Evolutionary conservation across 2,888 invertebrate genomes (phyloP).

Genomic region (Amphipyra berbera): DNA sequence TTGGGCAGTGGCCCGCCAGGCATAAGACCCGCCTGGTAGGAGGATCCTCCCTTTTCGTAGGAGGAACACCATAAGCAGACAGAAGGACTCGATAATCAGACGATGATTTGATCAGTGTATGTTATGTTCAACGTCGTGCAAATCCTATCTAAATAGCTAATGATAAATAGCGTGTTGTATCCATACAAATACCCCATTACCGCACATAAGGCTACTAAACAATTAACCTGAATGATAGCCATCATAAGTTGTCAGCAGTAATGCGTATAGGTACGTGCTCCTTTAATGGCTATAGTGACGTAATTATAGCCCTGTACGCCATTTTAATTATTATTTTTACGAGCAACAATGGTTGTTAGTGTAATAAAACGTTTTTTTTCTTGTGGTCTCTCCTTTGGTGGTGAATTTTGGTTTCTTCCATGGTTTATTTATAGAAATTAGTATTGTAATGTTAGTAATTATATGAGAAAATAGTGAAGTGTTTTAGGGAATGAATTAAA

Average conservation of each 20-base stretch:
- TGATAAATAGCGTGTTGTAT: constrained; percentile 2
- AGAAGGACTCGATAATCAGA: no score
- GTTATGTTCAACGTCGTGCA: not conserved
- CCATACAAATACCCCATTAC: constrained; percentile 43
- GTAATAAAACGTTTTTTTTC: constrained; percentile 23
- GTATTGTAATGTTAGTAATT: not conserved
- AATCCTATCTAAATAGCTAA: constrained; percentile 38
- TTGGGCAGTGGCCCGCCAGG: no score
- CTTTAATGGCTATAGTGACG: constrained; percentile 48
- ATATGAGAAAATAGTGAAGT: no score
- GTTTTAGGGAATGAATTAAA: no score
- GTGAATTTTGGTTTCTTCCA: not conserved
- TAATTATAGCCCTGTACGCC: constrained; percentile 29
- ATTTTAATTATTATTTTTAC: constrained; percentile 58
- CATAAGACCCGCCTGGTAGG: no score
- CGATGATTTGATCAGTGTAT: no score
- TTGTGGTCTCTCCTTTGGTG: constrained; percentile 10
- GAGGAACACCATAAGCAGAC: no score
- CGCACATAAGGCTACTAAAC: constrained; percentile 35
- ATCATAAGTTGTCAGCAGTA: constrained; percentile 35
- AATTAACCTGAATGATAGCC: constrained; percentile 54
- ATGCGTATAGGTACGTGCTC: constrained; percentile 22
- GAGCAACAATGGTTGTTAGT: constrained; percentile 31
- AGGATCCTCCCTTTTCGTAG: no score
- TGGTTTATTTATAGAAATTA: not conserved